phyloP scores from a whole-genome alignment of 2,888 invertebrate genomes.

The Hofmannophila pseudospretella region DNA sequence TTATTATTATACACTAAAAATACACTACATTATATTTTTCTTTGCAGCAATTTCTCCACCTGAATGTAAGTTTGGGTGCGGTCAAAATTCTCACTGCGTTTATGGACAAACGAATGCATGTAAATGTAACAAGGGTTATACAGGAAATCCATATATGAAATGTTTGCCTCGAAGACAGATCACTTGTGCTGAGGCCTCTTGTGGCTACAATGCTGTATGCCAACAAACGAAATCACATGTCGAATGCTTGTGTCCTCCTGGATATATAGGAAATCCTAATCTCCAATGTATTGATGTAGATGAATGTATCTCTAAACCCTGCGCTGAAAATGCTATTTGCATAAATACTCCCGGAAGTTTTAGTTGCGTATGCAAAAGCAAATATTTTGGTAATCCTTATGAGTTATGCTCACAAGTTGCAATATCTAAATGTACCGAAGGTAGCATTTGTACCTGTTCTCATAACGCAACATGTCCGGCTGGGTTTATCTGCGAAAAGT shows the following conservation, averaged over 20 bases:
- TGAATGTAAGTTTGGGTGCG: conserved; percentile 87
- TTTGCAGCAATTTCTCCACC: conserved; percentile 86
- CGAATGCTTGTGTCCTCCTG: conserved; percentile 89
- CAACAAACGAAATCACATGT: conserved; percentile 84
- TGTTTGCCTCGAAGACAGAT: conserved; percentile 85
- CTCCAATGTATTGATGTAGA: conserved; percentile 90
- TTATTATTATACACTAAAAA: not conserved
- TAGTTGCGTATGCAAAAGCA: conserved; percentile 92
- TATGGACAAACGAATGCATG: conserved; percentile 88
- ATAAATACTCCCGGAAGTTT: conserved; percentile 93
- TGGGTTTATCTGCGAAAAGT: conserved; percentile 85
- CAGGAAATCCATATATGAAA: conserved; percentile 91
- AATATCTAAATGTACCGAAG: conserved; percentile 83
- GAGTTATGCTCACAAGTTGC: conserved; percentile 86
- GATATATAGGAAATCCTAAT: conserved; percentile 92
- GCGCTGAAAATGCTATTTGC: conserved; percentile 91
- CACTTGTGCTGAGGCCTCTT: conserved; percentile 83
- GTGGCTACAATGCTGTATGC: conserved; percentile 89
- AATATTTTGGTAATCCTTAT: conserved; percentile 92
- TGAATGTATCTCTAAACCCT: conserved; percentile 88
- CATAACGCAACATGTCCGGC: conserved; percentile 85
- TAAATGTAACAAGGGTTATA: conserved; percentile 89
- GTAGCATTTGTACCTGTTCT: conserved; percentile 83
- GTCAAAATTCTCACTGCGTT: conserved; percentile 90
- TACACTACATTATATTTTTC: conserved; percentile 10